phyloP scores from a whole-genome alignment of 1,140 invertebrate species.

The Gryllus bimaculatus region DNA sequence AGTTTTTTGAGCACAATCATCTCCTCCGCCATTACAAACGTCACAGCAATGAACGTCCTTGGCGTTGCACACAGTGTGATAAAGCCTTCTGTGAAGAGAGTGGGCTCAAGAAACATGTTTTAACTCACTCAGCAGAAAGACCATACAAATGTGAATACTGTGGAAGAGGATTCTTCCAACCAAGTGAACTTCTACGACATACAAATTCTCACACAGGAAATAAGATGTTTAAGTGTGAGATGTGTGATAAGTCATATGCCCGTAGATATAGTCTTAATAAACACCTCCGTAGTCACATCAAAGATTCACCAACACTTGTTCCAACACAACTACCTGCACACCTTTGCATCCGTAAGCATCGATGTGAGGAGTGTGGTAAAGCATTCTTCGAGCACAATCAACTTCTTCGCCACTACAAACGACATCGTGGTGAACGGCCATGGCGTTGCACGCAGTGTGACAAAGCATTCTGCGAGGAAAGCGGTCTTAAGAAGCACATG shows the following conservation, averaged over 20 bases:
- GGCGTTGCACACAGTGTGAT: not conserved
- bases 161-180: not conserved
- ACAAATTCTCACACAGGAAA: slow-evolving; percentile 8
- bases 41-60: not conserved
- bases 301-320: not conserved
- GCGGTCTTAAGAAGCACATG: not conserved
- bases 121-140: not conserved
- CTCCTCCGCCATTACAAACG: not conserved
- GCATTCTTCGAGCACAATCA: not conserved
- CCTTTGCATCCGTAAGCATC: not conserved
- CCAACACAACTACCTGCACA: not conserved
- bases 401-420: not conserved
- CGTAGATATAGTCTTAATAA: not conserved
- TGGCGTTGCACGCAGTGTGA: not conserved
- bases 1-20: not conserved
- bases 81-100: not conserved
- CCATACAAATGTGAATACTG: slow-evolving; percentile 8
- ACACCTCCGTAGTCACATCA: not conserved
- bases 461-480: not conserved
- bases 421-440: not conserved
- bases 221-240: slow-evolving; percentile 7
- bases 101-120: not conserved
- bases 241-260: not conserved
- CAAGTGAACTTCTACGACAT: not conserved
- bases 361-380: not conserved